Evolutionary conservation across 2,113 vertebrate species (phyloP).

Genomic region (Podiceps cristatus): DNA sequence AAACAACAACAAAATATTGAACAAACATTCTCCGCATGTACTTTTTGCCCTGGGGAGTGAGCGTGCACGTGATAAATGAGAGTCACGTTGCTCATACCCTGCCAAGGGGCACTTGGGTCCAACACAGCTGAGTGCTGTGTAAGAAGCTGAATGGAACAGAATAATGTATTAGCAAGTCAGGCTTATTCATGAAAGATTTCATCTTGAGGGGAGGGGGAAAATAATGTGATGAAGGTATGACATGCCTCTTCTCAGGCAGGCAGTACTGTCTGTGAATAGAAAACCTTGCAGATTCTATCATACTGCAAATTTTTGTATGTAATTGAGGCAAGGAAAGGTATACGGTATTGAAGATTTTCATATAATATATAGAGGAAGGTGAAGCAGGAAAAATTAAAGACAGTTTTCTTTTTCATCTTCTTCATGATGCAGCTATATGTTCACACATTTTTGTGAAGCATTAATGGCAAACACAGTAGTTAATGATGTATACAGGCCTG

Average conservation of each 20-base stretch:
- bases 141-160: not conserved
- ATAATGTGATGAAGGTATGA: not conserved
- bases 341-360: not conserved
- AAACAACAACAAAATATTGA: not conserved
- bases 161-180: not conserved
- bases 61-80: not conserved
- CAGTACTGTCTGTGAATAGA: not conserved
- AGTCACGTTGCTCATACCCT: not conserved
- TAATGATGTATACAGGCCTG: not conserved
- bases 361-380: not conserved
- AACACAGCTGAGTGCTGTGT: not conserved
- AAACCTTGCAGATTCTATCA: not conserved
- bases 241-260: not conserved
- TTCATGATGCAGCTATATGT: not conserved
- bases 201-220: accelerated
- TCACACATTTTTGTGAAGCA: not conserved
- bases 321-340: not conserved
- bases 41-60: not conserved
- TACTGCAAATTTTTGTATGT: not conserved
- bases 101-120: not conserved
- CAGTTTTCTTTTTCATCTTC: not conserved
- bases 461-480: not conserved
- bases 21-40: accelerated
- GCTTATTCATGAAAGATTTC: not conserved
- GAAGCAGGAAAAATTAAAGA: not conserved